Evolutionary conservation across 2,113 vertebrate species (phyloP).

Genomic region (Acrocephalus kingi): DNA sequence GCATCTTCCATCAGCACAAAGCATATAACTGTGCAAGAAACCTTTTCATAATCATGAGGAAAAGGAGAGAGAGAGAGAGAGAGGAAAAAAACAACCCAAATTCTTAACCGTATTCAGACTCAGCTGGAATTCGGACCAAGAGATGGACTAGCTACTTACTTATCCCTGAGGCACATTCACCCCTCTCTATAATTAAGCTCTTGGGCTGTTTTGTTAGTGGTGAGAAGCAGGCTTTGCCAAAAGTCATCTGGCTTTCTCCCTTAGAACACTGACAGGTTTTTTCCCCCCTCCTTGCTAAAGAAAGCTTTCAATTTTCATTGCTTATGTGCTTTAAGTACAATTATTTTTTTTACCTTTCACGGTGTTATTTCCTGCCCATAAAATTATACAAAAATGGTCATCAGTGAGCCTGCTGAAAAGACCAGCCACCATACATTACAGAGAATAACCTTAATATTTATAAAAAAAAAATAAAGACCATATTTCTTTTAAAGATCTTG

Average conservation of each 20-base stretch:
- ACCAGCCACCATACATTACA: conserved; percentile 60
- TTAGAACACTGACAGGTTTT: conserved; percentile 71
- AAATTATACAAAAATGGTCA: conserved; percentile 75
- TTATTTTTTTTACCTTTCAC: conserved; percentile 74
- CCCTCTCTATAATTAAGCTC: conserved; percentile 77
- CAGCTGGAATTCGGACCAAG: conserved; percentile 70
- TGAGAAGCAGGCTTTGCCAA: conserved; percentile 73
- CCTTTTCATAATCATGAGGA: neutral
- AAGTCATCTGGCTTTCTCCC: conserved; percentile 75
- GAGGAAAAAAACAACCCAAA: neutral
- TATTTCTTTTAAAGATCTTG: conserved; percentile 84
- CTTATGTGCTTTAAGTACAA: conserved; percentile 72
- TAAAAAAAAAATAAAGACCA: conserved; percentile 71
- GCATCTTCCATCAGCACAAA: conserved; percentile 15
- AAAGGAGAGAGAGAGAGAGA: neutral
- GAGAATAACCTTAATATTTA: conserved; percentile 74
- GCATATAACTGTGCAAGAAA: neutral
- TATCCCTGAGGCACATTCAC: conserved; percentile 72
- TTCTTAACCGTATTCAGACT: conserved; percentile 67
- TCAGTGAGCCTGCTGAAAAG: conserved; percentile 69
- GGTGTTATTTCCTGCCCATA: conserved; percentile 69
- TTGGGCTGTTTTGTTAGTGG: conserved; percentile 74
- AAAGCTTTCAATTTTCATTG: conserved; percentile 75
- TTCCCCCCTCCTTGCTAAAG: conserved; percentile 67
- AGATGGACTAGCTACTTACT: conserved; percentile 72